phyloP scores from a whole-genome alignment of 2,113 vertebrate species.

The Hippocampus mohnikei region DNA sequence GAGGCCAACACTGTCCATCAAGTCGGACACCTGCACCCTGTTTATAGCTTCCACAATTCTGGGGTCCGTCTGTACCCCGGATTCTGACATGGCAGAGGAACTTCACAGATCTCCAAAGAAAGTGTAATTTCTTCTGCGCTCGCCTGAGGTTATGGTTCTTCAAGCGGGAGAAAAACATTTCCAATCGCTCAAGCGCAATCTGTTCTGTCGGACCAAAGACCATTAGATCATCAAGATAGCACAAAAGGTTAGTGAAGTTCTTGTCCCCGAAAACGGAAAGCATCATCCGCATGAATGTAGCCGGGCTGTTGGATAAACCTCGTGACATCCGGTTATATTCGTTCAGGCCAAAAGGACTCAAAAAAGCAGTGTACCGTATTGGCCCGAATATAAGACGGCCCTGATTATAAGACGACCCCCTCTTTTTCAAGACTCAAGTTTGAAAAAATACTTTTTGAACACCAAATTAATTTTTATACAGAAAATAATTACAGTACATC shows the following conservation, averaged over 20 bases:
- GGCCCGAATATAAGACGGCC: too few species aligned
- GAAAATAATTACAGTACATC: too few species aligned
- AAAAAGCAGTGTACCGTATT: conserved; percentile 13
- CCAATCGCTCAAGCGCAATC: conserved; percentile 6
- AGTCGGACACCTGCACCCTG: conserved; percentile 7
- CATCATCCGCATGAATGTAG: conserved; percentile 29
- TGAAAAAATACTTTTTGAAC: too few species aligned
- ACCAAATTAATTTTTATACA: too few species aligned
- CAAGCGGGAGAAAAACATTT: conserved; percentile 28
- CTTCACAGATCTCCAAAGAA: conserved; percentile 16
- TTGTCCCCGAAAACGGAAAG: conserved; percentile 24
- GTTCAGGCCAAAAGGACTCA: conserved; percentile 7
- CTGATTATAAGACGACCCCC: too few species aligned
- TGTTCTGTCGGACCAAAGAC: conserved; percentile 28
- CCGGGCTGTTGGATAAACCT: conserved; percentile 23
- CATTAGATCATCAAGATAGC: conserved; percentile 35
- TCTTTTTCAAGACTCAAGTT: too few species aligned
- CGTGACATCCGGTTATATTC: neutral
- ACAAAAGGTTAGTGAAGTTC: conserved; percentile 37
- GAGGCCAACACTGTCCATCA: conserved; percentile 4
- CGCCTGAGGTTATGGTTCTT: conserved; percentile 31
- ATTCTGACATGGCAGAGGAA: conserved; percentile 25
- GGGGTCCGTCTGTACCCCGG: neutral
- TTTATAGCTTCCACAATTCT: conserved; percentile 4
- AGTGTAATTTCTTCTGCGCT: conserved; percentile 22